phyloP scores from a whole-genome alignment of 2,797 vertebrate genomes.

The Eidolon dupreanum region DNA sequence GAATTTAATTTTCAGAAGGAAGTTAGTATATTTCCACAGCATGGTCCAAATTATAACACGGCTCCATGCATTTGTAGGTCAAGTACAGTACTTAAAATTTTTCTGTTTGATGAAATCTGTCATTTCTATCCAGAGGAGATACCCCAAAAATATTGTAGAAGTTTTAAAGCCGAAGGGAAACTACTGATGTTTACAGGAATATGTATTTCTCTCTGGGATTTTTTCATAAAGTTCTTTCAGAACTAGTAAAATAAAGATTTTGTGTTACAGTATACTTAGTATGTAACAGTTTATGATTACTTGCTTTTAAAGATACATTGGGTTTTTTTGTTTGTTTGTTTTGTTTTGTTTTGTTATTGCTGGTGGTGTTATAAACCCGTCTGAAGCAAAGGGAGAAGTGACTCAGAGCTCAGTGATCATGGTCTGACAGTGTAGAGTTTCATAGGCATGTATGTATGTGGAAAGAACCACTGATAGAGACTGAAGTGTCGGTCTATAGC shows the following conservation, averaged over 20 bases:
- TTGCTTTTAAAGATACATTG: constrained; percentile 14
- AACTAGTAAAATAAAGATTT: constrained; percentile 12
- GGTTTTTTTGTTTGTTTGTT: background rate
- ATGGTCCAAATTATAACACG: background rate
- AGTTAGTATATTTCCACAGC: background rate
- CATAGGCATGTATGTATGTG: background rate
- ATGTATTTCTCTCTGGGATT: background rate
- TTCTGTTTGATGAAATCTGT: background rate
- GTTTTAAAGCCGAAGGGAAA: constrained; percentile 33
- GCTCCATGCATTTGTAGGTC: background rate
- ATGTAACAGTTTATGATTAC: background rate
- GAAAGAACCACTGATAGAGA: background rate
- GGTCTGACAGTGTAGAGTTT: background rate
- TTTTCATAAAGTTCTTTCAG: constrained; percentile 3
- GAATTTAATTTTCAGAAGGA: constrained; percentile 41
- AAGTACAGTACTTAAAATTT: background rate
- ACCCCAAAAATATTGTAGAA: background rate
- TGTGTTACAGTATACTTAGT: background rate
- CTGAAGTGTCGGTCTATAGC: background rate
- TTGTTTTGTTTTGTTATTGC: background rate
- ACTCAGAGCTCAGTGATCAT: background rate
- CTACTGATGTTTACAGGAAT: background rate
- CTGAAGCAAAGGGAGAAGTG: background rate
- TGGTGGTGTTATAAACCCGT: background rate
- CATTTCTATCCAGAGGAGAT: constrained; percentile 7